Evolutionary conservation across 2,888 invertebrate species (phyloP).

Genomic region (Gryllus longicercus): DNA sequence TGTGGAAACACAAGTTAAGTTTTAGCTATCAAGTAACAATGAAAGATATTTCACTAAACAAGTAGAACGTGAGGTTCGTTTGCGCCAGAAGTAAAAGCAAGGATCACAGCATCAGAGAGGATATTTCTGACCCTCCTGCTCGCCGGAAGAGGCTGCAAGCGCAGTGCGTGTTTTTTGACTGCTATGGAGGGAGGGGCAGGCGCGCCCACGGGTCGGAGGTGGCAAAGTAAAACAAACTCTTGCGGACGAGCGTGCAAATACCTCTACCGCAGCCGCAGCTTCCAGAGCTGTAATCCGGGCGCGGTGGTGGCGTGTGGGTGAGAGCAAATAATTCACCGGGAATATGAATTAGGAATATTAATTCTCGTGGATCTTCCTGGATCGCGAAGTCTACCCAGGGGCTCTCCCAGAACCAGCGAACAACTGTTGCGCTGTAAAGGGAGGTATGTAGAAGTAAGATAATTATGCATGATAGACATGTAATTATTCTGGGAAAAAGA

Average conservation of each 20-base stretch:
- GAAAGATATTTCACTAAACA: too few species aligned
- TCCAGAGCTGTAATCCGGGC: background rate
- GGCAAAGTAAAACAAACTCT: constrained; percentile 17
- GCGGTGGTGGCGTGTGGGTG: background rate
- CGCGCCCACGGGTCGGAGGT: background rate
- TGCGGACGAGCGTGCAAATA: background rate
- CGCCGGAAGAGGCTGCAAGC: background rate
- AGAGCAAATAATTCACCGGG: background rate
- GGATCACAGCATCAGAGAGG: too few species aligned
- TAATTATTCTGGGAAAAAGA: too few species aligned
- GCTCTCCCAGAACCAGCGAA: background rate
- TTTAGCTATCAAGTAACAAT: too few species aligned
- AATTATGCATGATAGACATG: too few species aligned
- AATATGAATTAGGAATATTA: constrained; percentile 17
- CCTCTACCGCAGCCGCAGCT: background rate
- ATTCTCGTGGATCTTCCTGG: background rate
- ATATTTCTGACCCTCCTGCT: background rate
- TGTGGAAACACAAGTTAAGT: too few species aligned
- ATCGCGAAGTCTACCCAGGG: background rate
- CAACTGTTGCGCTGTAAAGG: background rate
- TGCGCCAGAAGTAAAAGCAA: too few species aligned
- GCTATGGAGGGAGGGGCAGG: background rate
- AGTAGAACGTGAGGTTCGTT: too few species aligned
- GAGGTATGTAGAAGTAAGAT: too few species aligned
- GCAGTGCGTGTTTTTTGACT: background rate